Conservation (phyloP, 2,888 invertebrate species). For the Vesta saturnalis region DNA sequence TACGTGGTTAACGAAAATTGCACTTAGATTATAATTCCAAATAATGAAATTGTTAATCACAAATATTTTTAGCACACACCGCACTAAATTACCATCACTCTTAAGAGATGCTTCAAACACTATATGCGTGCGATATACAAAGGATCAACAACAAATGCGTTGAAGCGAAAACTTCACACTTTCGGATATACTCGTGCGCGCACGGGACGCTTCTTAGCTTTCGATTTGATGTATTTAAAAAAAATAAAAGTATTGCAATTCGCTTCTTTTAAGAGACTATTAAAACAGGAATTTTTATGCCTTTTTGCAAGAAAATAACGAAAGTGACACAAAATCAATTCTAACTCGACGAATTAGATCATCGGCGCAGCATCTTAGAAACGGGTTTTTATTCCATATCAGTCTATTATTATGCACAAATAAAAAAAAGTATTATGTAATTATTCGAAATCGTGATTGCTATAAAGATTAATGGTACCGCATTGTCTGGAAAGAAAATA, state of each 20-base stretch:
- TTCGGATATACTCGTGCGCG: conserved; percentile 16
- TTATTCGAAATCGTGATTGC: background rate
- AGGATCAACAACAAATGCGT: conserved; percentile 33
- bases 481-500: conserved; percentile 11
- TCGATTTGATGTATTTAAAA: background rate
- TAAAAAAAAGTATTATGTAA: background rate
- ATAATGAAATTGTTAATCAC: background rate
- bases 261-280: too few species aligned
- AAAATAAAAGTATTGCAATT: background rate
- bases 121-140: conserved; percentile 30
- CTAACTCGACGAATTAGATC: background rate
- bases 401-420: background rate
- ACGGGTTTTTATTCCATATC: background rate
- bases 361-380: background rate
- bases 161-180: conserved; percentile 29
- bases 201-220: conserved; percentile 14
- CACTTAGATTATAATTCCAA: conserved; percentile 2
- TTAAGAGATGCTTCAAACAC: conserved; percentile 23
- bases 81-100: conserved; percentile 23
- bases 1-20: background rate
- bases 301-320: background rate
- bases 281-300: too few species aligned
- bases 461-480: conserved; percentile 12
- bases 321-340: background rate
- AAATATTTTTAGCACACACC: conserved; percentile 3